phyloP scores from a whole-genome alignment of 1,140 invertebrate genomes.

The Drosophila quadrilineata region DNA sequence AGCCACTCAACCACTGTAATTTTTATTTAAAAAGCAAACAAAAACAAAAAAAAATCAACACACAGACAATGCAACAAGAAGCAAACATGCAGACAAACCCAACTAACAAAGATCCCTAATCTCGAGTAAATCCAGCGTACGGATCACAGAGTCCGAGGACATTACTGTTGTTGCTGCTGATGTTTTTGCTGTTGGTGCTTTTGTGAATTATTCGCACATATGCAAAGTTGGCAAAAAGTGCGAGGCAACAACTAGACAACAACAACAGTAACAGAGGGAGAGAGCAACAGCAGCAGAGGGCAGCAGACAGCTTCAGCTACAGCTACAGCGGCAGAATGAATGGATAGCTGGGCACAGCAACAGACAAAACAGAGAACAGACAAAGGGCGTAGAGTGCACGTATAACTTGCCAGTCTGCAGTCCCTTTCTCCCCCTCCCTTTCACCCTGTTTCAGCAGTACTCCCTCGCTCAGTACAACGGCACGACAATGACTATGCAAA shows the following conservation, averaged over 20 bases:
- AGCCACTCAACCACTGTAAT: slow-evolving; percentile 61
- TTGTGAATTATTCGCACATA: slow-evolving; percentile 77
- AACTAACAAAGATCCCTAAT: slow-evolving; percentile 75
- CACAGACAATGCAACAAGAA: slow-evolving; percentile 37
- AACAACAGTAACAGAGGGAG: neutral
- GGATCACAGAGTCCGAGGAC: slow-evolving; percentile 26
- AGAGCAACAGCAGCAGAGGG: slow-evolving; percentile 11
- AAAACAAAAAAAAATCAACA: slow-evolving; percentile 30
- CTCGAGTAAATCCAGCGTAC: slow-evolving; percentile 72
- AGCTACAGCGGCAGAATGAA: slow-evolving; percentile 27
- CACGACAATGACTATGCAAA: slow-evolving; percentile 75
- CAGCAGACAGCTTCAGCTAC: slow-evolving; percentile 11
- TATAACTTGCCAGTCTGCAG: neutral
- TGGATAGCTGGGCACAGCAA: slow-evolving; percentile 33
- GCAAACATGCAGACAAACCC: slow-evolving; percentile 12
- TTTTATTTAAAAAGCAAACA: slow-evolving; percentile 58
- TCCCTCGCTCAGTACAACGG: no score
- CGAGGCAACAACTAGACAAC: slow-evolving; percentile 14
- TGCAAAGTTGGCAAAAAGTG: slow-evolving; percentile 76
- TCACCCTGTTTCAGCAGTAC: no score
- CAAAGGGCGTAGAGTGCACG: slow-evolving; percentile 15
- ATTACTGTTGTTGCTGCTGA: slow-evolving; percentile 24
- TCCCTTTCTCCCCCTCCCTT: neutral
- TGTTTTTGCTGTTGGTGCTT: slow-evolving; percentile 14
- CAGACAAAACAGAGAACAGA: slow-evolving; percentile 4